phyloP scores from a whole-genome alignment of 2,888 invertebrate species.

The Molorchus minor region DNA sequence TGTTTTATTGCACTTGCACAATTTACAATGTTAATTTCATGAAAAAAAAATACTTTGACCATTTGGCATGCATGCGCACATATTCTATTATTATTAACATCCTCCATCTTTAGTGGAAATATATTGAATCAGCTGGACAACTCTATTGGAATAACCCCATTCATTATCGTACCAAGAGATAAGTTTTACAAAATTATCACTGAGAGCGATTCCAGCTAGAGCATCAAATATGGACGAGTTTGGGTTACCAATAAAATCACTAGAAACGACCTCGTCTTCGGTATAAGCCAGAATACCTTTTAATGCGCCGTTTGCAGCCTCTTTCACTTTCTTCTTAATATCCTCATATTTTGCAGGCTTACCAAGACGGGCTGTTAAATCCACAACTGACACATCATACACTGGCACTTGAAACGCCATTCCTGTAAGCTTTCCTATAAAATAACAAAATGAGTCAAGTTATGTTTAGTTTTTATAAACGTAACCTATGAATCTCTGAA shows the following conservation, averaged over 20 bases:
- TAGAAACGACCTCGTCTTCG: slow-evolving; percentile 95
- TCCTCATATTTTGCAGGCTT: slow-evolving; percentile 89
- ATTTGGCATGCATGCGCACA: not conserved
- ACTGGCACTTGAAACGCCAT: slow-evolving; percentile 99
- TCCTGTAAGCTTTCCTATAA: slow-evolving; percentile 39
- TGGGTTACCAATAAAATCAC: slow-evolving; percentile 91
- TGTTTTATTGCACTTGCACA: not conserved
- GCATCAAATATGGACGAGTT: slow-evolving; percentile 98
- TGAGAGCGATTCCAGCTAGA: slow-evolving; percentile 93
- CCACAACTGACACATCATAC: slow-evolving; percentile 97
- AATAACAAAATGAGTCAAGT: too few relatives aligned
- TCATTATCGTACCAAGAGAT: slow-evolving; percentile 99
- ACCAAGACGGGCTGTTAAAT: slow-evolving; percentile 76
- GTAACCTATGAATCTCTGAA: too few relatives aligned
- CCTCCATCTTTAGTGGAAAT: slow-evolving; percentile 72
- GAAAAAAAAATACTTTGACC: not conserved
- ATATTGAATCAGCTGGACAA: slow-evolving; percentile 93
- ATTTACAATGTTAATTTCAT: too few relatives aligned
- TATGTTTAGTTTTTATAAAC: too few relatives aligned
- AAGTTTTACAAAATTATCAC: slow-evolving; percentile 95
- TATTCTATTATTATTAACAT: not conserved
- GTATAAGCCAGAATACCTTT: slow-evolving; percentile 95
- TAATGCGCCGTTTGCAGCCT: slow-evolving; percentile 83
- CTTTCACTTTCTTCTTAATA: slow-evolving; percentile 85
- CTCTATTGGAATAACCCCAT: slow-evolving; percentile 96